Evolutionary conservation across 2,888 invertebrate species (phyloP), one percentile per base, ranked within the genome.

Genomic region (Ennomos erosarius): DNA sequence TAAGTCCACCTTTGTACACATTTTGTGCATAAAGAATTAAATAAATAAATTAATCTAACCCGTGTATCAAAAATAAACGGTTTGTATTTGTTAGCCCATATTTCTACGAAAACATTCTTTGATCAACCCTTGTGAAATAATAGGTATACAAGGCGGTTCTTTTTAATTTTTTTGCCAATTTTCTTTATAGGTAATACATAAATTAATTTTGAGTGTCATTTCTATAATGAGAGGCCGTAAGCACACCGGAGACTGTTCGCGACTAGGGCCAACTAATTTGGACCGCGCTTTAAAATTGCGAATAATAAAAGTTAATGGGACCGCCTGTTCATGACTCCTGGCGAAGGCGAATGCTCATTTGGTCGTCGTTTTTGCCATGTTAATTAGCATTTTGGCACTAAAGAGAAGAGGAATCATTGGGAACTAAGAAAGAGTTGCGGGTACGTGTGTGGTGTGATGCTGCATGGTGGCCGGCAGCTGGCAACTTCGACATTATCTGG

Each of bases 311-410:
- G 90, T 88, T 84, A 89, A 91, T 88, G 87, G 87, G 70, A 84
- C 84, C 85, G 79, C 82, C 87, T 86, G 82, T 85, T 85, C 86
- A 84, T 86, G 89, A 85, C 82, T 85, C 86, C 87, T 90, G 90
- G 90, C 90, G 85, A 75, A 79, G 79, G 75, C 79, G 73, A 73
- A 77, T 79, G 79, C 86, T 89, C 87, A 85, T 87, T 90, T 79
- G 80, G 76, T 76, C 81, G 76, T 78, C 85, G 79, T 85, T 85
- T 81, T 79, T 75, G 79, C 78, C 78, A 81, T 86, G 86, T 86
- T 90, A 90, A 90, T 90, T 90, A 90, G 89, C 88, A 88, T 88
- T 89, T 90, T 89, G 90, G 88, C 88, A 85, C 87, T 87, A 88
- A 86, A 79, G 81, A 81, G 78, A 79, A 82, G 81, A 81, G 78